Evolutionary conservation across 2,797 vertebrate species (phyloP).

Genomic region (Fratercula arctica): DNA sequence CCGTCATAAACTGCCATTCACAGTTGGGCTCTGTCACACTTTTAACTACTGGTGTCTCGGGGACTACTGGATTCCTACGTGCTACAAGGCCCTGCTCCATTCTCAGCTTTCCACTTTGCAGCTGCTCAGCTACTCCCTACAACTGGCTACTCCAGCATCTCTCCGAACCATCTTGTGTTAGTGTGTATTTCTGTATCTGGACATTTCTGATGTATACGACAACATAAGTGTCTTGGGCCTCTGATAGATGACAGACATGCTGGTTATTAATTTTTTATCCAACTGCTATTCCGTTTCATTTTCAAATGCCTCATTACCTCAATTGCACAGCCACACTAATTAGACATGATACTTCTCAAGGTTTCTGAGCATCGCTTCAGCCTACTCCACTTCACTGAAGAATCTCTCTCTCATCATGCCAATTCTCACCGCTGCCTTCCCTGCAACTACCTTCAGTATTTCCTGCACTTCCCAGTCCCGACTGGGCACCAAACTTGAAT

Average conservation of each 20-base stretch:
- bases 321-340: not conserved
- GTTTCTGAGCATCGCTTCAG: not conserved
- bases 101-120: not conserved
- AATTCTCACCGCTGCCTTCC: not conserved
- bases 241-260: not conserved
- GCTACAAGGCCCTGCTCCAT: not conserved
- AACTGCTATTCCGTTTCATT: not conserved
- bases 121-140: not conserved
- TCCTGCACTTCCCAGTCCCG: not conserved
- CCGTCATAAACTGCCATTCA: not conserved
- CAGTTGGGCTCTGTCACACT: fast-evolving
- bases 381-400: not conserved
- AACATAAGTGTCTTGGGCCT: not conserved
- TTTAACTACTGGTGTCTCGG: not conserved
- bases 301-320: not conserved
- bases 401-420: not conserved
- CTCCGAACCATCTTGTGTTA: not conserved
- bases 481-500: not conserved
- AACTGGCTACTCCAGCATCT: not conserved
- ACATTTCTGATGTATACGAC: not conserved
- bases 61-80: not conserved
- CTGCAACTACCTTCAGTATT: not conserved
- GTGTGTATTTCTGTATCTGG: not conserved
- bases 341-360: not conserved
- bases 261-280: not conserved